Evolutionary conservation across 2,888 invertebrate genomes (phyloP).

Genomic region (Alsophila aescularia): DNA sequence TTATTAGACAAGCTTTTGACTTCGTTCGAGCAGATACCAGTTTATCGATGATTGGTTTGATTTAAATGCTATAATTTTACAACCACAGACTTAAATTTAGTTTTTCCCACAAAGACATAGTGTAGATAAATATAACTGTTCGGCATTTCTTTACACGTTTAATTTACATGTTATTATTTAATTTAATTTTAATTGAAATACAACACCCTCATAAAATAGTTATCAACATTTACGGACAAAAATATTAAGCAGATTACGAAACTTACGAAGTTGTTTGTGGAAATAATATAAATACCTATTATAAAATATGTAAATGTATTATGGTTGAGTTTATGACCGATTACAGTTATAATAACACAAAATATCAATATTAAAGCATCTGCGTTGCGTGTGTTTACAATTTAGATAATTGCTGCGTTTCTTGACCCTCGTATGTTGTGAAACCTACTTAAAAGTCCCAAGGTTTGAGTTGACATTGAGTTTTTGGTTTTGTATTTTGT

Average conservation of each 20-base stretch:
- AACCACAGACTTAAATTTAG: too few relatives aligned
- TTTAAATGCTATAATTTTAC: too few relatives aligned
- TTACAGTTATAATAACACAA: conserved; percentile 1
- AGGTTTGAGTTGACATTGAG: neutral
- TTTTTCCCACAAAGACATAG: too few relatives aligned
- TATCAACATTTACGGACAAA: neutral
- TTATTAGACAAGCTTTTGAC: too few relatives aligned
- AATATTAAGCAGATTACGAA: neutral
- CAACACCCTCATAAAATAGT: neutral
- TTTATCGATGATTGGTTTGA: too few relatives aligned
- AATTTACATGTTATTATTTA: too few relatives aligned
- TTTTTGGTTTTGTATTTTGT: too few relatives aligned
- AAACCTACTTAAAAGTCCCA: conserved; percentile 1
- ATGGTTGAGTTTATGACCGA: neutral
- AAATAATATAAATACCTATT: neutral
- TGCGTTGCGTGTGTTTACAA: conserved; percentile 11
- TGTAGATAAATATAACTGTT: too few relatives aligned
- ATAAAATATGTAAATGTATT: conserved; percentile 3
- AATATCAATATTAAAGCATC: conserved; percentile 9
- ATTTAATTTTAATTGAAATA: too few relatives aligned
- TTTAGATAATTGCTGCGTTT: conserved; percentile 12
- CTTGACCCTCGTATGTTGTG: conserved; percentile 6
- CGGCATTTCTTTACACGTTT: too few relatives aligned
- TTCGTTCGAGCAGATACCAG: too few relatives aligned
- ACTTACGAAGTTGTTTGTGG: neutral